phyloP scores from a whole-genome alignment of 2,888 invertebrate species.

The Drosophila peninsularis region DNA sequence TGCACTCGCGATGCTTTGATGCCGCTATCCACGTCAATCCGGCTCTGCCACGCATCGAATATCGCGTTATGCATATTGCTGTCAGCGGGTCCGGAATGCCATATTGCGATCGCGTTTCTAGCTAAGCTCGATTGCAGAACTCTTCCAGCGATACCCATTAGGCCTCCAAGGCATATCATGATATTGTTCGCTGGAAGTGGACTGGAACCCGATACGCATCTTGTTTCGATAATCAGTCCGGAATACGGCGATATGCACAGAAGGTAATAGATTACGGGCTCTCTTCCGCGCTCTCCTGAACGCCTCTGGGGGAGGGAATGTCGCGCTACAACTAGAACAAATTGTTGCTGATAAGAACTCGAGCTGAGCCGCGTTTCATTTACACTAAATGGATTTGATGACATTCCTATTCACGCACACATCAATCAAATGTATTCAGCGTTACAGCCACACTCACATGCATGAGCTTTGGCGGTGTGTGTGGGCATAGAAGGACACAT shows the following conservation, averaged over 20 bases:
- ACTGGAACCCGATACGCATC: neutral
- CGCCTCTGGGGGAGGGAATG: neutral
- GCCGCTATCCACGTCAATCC: conserved; percentile 14
- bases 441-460: conserved; percentile 13
- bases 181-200: neutral
- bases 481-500: too few relatives aligned
- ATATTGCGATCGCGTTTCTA: neutral
- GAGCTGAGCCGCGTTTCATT: conserved; percentile 17
- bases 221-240: too few relatives aligned
- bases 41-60: conserved; percentile 1
- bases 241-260: neutral
- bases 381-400: neutral
- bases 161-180: neutral
- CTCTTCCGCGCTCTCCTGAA: neutral
- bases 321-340: conserved; percentile 15
- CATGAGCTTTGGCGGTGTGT: neutral
- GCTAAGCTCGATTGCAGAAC: too few relatives aligned
- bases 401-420: neutral
- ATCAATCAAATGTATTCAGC: conserved; percentile 38
- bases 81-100: neutral
- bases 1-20: conserved; percentile 58
- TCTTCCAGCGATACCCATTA: neutral
- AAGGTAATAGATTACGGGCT: neutral
- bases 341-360: conserved; percentile 30
- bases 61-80: neutral